These are phyloP conservation scores for Brassicogethes aeneus DNA, from an alignment of 2,888 invertebrate species.

Conservation along the genomic window DNA sequence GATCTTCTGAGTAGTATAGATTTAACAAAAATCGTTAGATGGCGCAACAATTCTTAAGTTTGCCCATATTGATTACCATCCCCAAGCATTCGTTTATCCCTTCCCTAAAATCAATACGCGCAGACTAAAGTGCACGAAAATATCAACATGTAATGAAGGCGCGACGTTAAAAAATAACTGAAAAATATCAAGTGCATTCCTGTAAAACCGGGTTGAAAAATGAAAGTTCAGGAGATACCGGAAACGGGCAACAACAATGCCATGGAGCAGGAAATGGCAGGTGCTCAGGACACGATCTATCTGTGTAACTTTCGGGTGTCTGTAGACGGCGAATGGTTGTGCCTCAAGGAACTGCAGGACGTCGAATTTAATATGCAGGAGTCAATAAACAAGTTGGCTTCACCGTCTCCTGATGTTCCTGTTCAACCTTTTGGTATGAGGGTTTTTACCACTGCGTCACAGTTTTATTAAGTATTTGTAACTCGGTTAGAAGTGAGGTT, in stretches of 20 bases:
- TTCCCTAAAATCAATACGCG: background rate
- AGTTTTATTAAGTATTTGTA: no score
- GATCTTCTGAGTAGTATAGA: no score
- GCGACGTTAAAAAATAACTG: no score
- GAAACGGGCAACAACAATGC: constrained; percentile 30
- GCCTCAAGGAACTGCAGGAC: constrained; percentile 87
- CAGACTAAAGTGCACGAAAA: background rate
- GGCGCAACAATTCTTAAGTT: no score
- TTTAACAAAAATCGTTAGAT: no score
- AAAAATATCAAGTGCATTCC: background rate
- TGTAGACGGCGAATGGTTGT: constrained; percentile 95
- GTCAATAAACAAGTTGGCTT: constrained; percentile 56
- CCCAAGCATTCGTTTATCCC: background rate
- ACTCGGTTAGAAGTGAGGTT: no score
- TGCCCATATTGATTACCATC: background rate
- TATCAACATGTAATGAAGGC: background rate
- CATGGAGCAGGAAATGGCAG: constrained; percentile 62
- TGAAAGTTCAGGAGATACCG: constrained; percentile 39
- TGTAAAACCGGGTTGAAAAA: constrained; percentile 10
- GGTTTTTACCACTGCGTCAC: no score
- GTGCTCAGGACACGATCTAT: constrained; percentile 93
- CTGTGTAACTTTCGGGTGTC: constrained; percentile 95
- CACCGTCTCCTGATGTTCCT: constrained; percentile 54
- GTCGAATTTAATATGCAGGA: constrained; percentile 71
- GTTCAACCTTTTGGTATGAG: constrained; percentile 45